phyloP scores from a whole-genome alignment of 2,888 invertebrate genomes.

The Nomada ruficornis region DNA sequence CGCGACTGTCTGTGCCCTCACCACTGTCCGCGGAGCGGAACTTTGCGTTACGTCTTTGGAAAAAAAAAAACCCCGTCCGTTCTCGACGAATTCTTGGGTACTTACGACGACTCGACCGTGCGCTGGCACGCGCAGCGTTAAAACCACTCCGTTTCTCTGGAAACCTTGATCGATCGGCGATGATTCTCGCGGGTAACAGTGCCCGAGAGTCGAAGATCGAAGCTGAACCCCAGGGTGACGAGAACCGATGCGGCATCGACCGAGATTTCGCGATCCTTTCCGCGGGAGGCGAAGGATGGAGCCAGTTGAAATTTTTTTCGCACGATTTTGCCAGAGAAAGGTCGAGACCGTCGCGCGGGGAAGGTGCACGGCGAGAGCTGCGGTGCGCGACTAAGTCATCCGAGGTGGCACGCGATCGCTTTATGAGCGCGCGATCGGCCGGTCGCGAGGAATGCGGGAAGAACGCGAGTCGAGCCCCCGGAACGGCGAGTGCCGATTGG shows the following conservation, averaged over 20 bases:
- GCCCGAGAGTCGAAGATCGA: no score
- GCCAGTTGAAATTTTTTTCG: no score
- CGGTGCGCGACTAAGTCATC: constrained; percentile 71
- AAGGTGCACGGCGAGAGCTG: constrained; percentile 42
- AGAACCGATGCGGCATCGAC: no score
- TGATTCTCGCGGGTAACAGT: not conserved
- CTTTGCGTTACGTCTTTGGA: not conserved
- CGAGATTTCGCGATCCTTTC: no score
- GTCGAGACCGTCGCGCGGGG: constrained; percentile 12
- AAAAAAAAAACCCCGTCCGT: no score
- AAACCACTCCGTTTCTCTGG: not conserved
- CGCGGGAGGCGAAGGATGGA: no score
- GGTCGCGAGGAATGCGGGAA: constrained; percentile 1
- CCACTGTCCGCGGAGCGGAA: no score
- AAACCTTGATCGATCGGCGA: constrained; percentile 8
- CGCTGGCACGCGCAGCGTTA: not conserved
- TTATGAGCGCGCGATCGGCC: constrained; percentile 61
- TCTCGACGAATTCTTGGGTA: not conserved
- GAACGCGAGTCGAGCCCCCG: constrained; percentile 61
- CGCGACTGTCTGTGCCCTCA: no score
- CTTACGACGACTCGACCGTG: constrained; percentile 1
- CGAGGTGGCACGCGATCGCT: constrained; percentile 61
- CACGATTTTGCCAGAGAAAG: not conserved
- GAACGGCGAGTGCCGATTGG: constrained; percentile 30
- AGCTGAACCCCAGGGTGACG: not conserved